Evolutionary conservation across 2,113 vertebrate genomes (phyloP).

Genomic region (Dromas ardeola): DNA sequence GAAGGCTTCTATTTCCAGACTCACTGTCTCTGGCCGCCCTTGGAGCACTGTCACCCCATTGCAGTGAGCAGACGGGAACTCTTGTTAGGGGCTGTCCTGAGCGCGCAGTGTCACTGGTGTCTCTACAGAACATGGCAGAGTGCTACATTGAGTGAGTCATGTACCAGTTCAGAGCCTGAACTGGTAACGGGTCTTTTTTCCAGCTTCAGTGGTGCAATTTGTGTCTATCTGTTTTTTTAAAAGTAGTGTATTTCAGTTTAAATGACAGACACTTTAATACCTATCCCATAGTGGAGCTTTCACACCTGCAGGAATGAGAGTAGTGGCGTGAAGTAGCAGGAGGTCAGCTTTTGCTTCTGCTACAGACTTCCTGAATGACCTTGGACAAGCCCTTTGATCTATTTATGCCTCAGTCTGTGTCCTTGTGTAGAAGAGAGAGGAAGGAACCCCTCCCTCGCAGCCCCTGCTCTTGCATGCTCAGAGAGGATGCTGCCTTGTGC

Average conservation of each 20-base stretch:
- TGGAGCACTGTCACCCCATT: fast-evolving
- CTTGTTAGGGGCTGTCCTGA: fast-evolving
- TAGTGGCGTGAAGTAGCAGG: background rate
- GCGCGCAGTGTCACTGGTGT: background rate
- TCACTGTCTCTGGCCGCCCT: background rate
- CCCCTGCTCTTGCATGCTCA: background rate
- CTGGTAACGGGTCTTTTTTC: background rate
- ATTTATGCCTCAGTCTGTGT: background rate
- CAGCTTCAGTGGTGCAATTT: background rate
- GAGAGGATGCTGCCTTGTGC: background rate
- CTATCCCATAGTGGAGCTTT: background rate
- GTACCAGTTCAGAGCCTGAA: background rate
- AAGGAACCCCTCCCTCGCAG: background rate
- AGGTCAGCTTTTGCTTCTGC: background rate
- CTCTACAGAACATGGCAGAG: background rate
- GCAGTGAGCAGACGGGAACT: background rate
- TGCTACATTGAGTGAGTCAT: background rate
- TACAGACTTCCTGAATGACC: background rate
- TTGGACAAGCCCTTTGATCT: background rate
- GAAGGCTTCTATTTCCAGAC: background rate
- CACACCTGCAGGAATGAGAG: background rate
- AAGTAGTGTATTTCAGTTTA: background rate
- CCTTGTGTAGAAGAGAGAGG: background rate
- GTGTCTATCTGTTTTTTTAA: background rate
- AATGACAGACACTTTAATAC: background rate